A percentile compares a stretch with the other conserved stretches of the same genome.
phyloP scores from a whole-genome alignment of 2,888 invertebrate genomes.

The Xanthia togata region DNA sequence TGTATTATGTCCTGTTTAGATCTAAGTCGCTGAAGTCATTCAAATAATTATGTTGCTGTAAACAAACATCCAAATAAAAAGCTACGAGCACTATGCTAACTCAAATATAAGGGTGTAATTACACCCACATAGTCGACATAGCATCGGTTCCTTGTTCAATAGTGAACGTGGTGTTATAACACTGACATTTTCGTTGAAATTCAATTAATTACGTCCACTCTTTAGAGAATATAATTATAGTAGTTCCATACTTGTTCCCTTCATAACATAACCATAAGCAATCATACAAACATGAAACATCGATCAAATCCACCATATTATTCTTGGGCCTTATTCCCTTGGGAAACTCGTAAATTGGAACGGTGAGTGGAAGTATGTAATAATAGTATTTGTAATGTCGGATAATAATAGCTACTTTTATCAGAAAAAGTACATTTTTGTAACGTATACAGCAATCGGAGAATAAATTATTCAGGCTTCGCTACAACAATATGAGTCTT shows the following conservation, averaged over 20 bases:
- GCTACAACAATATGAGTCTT: background rate
- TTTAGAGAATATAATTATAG: background rate
- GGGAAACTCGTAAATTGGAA: constrained; percentile 22
- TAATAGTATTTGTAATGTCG: constrained; percentile 14
- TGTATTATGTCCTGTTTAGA: too few relatives aligned
- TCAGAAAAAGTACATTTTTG: background rate
- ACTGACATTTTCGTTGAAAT: constrained; percentile 6
- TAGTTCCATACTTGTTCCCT: background rate
- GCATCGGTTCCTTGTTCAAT: background rate
- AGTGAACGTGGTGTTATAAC: background rate
- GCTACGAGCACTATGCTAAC: too few relatives aligned
- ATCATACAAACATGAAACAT: constrained; percentile 15
- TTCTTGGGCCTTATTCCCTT: constrained; percentile 5
- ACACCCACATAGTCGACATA: background rate
- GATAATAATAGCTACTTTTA: background rate
- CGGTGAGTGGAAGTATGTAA: background rate
- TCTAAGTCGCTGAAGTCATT: background rate
- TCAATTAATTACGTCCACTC: constrained; percentile 10
- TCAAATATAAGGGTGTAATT: background rate
- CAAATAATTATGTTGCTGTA: background rate
- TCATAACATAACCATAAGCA: constrained; percentile 18
- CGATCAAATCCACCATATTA: constrained; percentile 5
- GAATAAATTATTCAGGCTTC: background rate
- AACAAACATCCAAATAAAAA: background rate
- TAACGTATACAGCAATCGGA: background rate